These are phyloP conservation scores for Mastomys natalensis DNA, from an alignment of 2,113 vertebrate species.

Conservation along the genomic window DNA sequence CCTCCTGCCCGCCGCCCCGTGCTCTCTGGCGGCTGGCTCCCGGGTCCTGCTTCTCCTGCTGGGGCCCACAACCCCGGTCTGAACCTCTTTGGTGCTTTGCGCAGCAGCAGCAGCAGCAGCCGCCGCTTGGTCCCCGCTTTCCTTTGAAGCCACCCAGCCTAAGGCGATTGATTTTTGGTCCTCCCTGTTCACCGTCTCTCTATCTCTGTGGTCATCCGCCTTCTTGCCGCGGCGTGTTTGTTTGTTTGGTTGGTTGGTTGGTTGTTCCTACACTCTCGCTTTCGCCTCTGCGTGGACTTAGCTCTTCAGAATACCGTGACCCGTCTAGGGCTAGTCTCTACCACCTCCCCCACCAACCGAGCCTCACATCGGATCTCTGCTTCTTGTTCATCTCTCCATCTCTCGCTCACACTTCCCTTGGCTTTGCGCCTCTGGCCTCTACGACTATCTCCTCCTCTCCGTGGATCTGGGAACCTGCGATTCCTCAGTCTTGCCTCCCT, in stretches of 20 bases:
- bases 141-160: neutral
- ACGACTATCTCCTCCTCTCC: neutral
- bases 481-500: rapidly evolving
- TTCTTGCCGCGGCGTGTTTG: rapidly evolving
- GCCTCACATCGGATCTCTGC: neutral
- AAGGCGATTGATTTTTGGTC: rapidly evolving
- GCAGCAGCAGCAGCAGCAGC: neutral
- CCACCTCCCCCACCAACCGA: too few relatives aligned
- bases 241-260: neutral
- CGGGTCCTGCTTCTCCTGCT: rapidly evolving
- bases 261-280: neutral
- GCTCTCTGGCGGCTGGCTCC: neutral
- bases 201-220: rapidly evolving
- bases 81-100: neutral
- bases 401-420: neutral
- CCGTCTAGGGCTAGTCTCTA: neutral
- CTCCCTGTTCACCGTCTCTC: rapidly evolving
- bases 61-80: rapidly evolving
- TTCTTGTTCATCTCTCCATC: rapidly evolving
- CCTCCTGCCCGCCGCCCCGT: rapidly evolving
- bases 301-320: neutral
- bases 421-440: neutral
- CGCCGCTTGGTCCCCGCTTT: rapidly evolving
- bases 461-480: neutral
- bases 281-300: neutral